Evolutionary conservation across 2,113 vertebrate genomes (phyloP).

Genomic region (Chionomys nivalis): DNA sequence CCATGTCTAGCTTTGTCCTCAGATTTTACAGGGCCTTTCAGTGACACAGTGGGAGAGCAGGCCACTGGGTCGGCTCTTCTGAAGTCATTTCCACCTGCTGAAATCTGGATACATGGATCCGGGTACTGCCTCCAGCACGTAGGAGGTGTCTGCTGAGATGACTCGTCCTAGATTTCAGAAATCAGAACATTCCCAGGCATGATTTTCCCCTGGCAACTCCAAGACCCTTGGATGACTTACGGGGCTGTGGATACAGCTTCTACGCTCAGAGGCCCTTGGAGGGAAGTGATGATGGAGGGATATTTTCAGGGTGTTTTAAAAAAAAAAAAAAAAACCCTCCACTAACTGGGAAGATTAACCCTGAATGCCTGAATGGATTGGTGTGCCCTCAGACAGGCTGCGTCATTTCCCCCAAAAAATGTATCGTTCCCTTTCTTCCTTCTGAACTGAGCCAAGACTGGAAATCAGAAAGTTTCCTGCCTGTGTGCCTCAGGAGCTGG

Average conservation of each 20-base stretch:
- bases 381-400: not conserved
- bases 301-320: not conserved
- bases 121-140: not conserved
- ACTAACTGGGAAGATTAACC: not conserved
- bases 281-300: not conserved
- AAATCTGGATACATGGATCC: not conserved
- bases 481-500: fast-evolving
- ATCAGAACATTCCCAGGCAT: not conserved
- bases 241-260: constrained; percentile 48
- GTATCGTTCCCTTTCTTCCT: not conserved
- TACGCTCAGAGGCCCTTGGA: not conserved
- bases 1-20: constrained; percentile 67
- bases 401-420: not conserved
- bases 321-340: not conserved
- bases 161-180: fast-evolving
- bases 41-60: not conserved
- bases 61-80: not conserved
- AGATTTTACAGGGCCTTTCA: constrained; percentile 65
- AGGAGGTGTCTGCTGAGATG: not conserved
- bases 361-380: not conserved
- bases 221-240: not conserved
- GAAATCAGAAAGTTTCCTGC: not conserved
- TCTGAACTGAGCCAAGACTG: constrained; percentile 66
- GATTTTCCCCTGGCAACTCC: constrained; percentile 9
- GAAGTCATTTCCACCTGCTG: not conserved